A percentile compares a stretch with the other conserved stretches of the same genome.
Evolutionary conservation across 2,888 invertebrate genomes (phyloP).

Genomic region (Iselma pallidipennis): DNA sequence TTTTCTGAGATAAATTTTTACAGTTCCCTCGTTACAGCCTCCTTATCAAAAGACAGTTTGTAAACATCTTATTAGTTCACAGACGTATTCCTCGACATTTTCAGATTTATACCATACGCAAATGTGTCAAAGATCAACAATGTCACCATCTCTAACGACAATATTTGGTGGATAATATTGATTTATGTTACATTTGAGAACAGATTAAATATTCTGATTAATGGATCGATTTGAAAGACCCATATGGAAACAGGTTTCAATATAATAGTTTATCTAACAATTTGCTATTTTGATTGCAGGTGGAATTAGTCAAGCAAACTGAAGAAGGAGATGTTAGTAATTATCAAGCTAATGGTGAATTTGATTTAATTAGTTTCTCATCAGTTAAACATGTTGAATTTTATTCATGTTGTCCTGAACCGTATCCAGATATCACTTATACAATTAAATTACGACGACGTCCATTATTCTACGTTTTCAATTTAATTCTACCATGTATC

Average conservation of each 20-base stretch:
- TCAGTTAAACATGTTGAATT: conserved; percentile 72
- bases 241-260: neutral
- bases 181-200: neutral
- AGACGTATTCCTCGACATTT: too few relatives aligned
- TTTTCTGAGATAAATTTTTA: too few relatives aligned
- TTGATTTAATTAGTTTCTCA: conserved; percentile 78
- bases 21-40: too few relatives aligned
- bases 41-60: too few relatives aligned
- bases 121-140: too few relatives aligned
- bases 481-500: conserved; percentile 81
- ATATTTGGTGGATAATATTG: neutral
- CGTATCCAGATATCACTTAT: conserved; percentile 84
- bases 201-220: too few relatives aligned
- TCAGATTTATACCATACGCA: too few relatives aligned
- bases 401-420: conserved; percentile 81
- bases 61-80: too few relatives aligned
- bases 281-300: conserved; percentile 54
- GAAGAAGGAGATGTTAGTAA: conserved; percentile 84
- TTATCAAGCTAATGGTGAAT: conserved; percentile 91
- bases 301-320: conserved; percentile 75
- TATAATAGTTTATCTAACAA: neutral
- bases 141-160: neutral
- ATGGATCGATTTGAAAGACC: neutral
- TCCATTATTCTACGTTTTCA: conserved; percentile 86
- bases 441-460: conserved; percentile 74